phyloP scores from a whole-genome alignment of 1,140 invertebrate genomes.

The Manduca sexta region DNA sequence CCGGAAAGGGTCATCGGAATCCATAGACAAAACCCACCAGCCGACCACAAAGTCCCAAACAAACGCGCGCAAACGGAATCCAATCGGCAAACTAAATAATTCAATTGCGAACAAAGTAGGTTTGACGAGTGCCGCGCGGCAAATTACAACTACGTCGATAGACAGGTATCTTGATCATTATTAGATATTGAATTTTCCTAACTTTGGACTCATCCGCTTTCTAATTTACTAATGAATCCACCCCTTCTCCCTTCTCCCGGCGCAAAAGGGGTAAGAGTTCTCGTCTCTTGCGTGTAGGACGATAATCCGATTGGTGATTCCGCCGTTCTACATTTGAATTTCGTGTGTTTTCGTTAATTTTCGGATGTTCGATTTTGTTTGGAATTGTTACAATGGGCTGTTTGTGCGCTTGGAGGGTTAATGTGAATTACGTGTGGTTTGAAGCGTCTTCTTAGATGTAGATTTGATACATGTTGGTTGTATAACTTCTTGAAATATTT shows the following conservation, averaged over 20 bases:
- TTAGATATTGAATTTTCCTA: constrained; percentile 74
- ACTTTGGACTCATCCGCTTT: constrained; percentile 73
- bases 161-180: constrained; percentile 72
- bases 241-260: constrained; percentile 25
- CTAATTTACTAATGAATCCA: constrained; percentile 74
- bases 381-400: too few species aligned
- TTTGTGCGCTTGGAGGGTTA: too few species aligned
- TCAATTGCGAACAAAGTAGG: constrained; percentile 56
- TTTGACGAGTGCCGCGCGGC: constrained; percentile 45
- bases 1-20: too few species aligned
- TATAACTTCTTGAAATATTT: too few species aligned
- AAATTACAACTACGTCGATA: not conserved
- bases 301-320: constrained; percentile 69
- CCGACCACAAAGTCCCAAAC: too few species aligned
- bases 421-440: not conserved
- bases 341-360: constrained; percentile 50
- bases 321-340: constrained; percentile 62
- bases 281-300: constrained; percentile 67
- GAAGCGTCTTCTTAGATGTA: too few species aligned
- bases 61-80: constrained; percentile 15
- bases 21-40: too few species aligned
- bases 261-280: constrained; percentile 63
- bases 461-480: too few species aligned
- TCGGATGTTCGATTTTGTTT: constrained; percentile 36
- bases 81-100: constrained; percentile 68